phyloP scores from a whole-genome alignment of 1,140 invertebrate genomes.

The Hycleus phaleratus region DNA sequence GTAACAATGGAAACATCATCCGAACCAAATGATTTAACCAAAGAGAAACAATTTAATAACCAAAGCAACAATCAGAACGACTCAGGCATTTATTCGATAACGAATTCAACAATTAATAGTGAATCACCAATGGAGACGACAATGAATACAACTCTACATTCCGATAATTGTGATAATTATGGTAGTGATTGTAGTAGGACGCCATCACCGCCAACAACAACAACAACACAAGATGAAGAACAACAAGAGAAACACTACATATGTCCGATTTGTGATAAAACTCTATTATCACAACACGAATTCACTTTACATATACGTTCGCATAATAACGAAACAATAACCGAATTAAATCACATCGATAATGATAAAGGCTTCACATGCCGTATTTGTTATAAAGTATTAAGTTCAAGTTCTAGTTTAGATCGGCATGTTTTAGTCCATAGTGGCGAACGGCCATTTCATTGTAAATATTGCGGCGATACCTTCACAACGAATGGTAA shows the following conservation, averaged over 20 bases:
- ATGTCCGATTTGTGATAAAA: constrained; percentile 58
- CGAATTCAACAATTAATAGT: background rate
- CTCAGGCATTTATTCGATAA: constrained; percentile 36
- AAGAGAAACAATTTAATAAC: background rate
- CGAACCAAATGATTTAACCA: constrained; percentile 8
- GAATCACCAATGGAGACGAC: constrained; percentile 23
- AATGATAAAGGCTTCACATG: constrained; percentile 47
- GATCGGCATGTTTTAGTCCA: constrained; percentile 70
- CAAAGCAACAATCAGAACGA: constrained; percentile 32
- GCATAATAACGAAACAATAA: constrained; percentile 48
- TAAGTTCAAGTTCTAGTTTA: constrained; percentile 70
- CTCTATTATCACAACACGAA: constrained; percentile 52
- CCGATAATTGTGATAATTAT: background rate
- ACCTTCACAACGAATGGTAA: constrained; percentile 84
- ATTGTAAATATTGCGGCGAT: constrained; percentile 69
- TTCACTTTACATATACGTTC: constrained; percentile 63
- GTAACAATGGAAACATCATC: constrained; percentile 29
- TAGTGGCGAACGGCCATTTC: constrained; percentile 66
- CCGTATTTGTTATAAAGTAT: constrained; percentile 47
- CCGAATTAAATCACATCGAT: constrained; percentile 28
- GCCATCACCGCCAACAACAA: constrained; percentile 28
- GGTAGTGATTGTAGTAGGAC: background rate
- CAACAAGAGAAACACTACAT: constrained; percentile 40
- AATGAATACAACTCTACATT: constrained; percentile 10
- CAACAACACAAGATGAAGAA: constrained; percentile 19